Base-by-base conservation (phyloP, 2,113 vertebrate genomes). In the Capricornis sumatraensis region DNA sequence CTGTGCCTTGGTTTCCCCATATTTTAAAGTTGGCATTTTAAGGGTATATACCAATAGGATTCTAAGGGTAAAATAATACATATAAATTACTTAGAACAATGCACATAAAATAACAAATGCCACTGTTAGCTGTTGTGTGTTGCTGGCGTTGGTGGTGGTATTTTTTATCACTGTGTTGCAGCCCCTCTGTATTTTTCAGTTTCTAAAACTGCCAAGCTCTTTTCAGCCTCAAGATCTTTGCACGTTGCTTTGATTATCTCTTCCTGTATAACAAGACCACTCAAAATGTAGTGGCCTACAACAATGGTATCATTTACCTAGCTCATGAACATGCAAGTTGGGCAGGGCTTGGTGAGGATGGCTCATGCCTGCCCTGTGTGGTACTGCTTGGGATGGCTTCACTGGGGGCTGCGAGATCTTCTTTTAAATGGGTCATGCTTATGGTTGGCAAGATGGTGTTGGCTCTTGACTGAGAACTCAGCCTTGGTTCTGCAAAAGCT, bases 121-220 rank as follows among this genome's bases (percentile, higher is more conserved):
- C 43, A 40, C 19, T 90, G 9, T 67, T 87, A 53, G 62, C 79
- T 36, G 33, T 57, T 67, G 33, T 30, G 88, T 79, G 36, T 50
- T 92, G 84, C 45, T 94, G 52, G 2, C 55, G 7, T 79, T 85
- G 45, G 17, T 92, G 78, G 4, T 79, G 15, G 62, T 81, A 13
- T 45, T 91, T 91, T 82, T 82, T 81, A 10, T 85, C 36, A 87
- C 50, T 82, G 47, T 85, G n/a, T 89, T 96, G 76, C 19, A 97
- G 25, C 40, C 43, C 60, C 30, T 50, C 43, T 94, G 53, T 95
- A 14, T 64, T 53, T 96, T 84, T 55, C 25, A 76, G 2, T 94
- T 96, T 95, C 76, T 92, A 28, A 19, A 95, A 78, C 60, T 95
- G 78, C n/a, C 47, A 81, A 53, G 17, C 23, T 76, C 83, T 97